Percentiles rank a stretch among this genome's conserved stretches.
These are phyloP conservation scores for Planococcus citri DNA, from an alignment of 1,140 invertebrate species.

Conservation along the genomic window DNA sequence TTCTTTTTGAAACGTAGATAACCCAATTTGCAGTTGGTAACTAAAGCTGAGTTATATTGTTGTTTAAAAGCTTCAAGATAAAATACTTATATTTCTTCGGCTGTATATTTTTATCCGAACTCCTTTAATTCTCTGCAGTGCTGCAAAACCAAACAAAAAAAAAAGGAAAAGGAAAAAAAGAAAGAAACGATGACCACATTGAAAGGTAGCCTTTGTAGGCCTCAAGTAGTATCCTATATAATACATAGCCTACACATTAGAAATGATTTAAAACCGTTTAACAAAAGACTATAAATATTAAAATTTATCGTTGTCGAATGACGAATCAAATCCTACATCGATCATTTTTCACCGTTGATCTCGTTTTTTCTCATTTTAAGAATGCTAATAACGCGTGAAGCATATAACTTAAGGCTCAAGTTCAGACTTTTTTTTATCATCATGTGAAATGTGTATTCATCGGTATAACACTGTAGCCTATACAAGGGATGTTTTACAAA, in stretches of 20 bases:
- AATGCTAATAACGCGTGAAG: slow-evolving; percentile 14
- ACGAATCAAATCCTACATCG: slow-evolving; percentile 12
- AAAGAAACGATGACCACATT: too few relatives aligned
- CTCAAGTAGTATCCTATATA: too few relatives aligned
- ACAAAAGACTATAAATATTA: slow-evolving; percentile 7
- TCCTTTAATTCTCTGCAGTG: too few relatives aligned
- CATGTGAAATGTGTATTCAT: slow-evolving; percentile 16
- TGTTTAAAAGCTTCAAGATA: background rate
- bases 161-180: too few relatives aligned
- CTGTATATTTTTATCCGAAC: too few relatives aligned
- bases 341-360: slow-evolving; percentile 18
- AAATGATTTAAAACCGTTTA: background rate
- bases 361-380: background rate
- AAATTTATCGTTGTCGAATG: slow-evolving; percentile 5
- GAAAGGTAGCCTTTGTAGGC: too few relatives aligned
- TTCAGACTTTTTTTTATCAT: slow-evolving; percentile 14
- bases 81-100: too few relatives aligned
- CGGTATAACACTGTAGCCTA: slow-evolving; percentile 13
- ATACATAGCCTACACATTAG: background rate
- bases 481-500: background rate
- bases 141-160: too few relatives aligned
- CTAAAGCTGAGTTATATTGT: background rate
- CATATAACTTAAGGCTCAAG: slow-evolving; percentile 18
- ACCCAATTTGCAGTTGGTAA: background rate
- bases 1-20: background rate